Base-by-base conservation (phyloP, 2,888 invertebrate genomes). In the Cryptocheilus praepositus region DNA sequence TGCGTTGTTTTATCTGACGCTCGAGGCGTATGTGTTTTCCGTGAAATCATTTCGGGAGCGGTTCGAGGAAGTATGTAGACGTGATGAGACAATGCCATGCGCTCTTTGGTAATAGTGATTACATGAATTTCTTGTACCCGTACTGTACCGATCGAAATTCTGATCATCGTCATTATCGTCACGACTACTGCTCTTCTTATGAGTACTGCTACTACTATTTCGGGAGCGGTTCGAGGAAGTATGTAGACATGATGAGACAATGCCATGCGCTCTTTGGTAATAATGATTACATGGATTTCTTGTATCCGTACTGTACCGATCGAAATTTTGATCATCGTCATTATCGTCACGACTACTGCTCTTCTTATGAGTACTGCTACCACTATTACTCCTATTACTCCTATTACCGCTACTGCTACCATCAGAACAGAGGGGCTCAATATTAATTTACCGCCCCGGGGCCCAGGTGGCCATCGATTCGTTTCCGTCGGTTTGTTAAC, bases 381-480 rank as follows among this genome's bases (percentile, higher is more conserved):
- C 13, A 36, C 4, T 36, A 11, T 7, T 36, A 11, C 36, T 36
- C 7, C 36, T 36, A 36, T 1, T 11, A 11, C 4, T 36, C 1
- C 4, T 36, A 36, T 11, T 36, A 36, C 36, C 13, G 8, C 11
- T 36, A 36, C 28, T 69, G 77, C 74, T 67, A 64, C 69, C 69
- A 28, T 28, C 7, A n/a, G n/a, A n/a, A n/a, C 25, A 25, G 74
- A 77, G 74, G 71, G 53, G 72, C 56, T 52, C 66, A 67, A 67
- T 77, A 77, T 80, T 79, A 80, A 79, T 79, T 80, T 71, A 64
- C 72, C 77, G 70, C 69, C 68, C 67, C 67, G 64, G 72, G 78
- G 72, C 80, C 78, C 77, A 73, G 77, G 64, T 49, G 74, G 78
- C 77, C 80, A 79, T 79, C 71, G 77, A 79, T 77, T 77, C 76